phyloP scores from a whole-genome alignment of 1,140 invertebrate genomes.

The Contarinia nasturtii region DNA sequence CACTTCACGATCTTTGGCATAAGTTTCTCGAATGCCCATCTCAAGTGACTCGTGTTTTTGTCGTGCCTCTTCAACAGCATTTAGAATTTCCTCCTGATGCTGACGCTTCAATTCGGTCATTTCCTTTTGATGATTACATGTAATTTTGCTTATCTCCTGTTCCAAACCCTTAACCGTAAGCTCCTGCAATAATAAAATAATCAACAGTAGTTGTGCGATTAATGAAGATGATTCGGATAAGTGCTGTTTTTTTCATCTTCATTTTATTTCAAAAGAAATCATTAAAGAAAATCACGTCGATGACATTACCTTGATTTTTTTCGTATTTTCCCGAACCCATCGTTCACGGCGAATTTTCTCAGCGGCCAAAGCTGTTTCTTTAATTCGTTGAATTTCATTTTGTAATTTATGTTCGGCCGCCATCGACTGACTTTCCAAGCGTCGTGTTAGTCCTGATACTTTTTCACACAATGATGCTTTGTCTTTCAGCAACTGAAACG shows the following conservation, averaged over 20 bases:
- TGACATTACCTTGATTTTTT: conserved; percentile 40
- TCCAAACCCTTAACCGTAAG: conserved; percentile 53
- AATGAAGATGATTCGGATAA: too few species aligned
- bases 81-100: conserved; percentile 33
- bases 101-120: conserved; percentile 31
- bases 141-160: conserved; percentile 45
- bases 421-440: conserved; percentile 26
- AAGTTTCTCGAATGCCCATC: conserved; percentile 27
- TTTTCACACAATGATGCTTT: conserved; percentile 44
- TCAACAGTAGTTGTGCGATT: background rate
- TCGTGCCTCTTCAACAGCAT: conserved; percentile 18
- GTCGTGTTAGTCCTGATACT: conserved; percentile 34
- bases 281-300: too few species aligned
- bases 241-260: too few species aligned
- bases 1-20: conserved; percentile 26
- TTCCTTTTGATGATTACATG: conserved; percentile 36
- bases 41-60: conserved; percentile 28
- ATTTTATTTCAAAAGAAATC: too few species aligned
- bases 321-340: conserved; percentile 47
- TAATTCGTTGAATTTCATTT: conserved; percentile 39
- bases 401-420: conserved; percentile 38
- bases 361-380: conserved; percentile 39
- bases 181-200: conserved; percentile 27
- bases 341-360: conserved; percentile 43
- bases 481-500: conserved; percentile 33